Evolutionary conservation across 2,797 vertebrate species (phyloP), one percentile per base, ranked within the genome.

Genomic region (Oreochromis mossambicus): DNA sequence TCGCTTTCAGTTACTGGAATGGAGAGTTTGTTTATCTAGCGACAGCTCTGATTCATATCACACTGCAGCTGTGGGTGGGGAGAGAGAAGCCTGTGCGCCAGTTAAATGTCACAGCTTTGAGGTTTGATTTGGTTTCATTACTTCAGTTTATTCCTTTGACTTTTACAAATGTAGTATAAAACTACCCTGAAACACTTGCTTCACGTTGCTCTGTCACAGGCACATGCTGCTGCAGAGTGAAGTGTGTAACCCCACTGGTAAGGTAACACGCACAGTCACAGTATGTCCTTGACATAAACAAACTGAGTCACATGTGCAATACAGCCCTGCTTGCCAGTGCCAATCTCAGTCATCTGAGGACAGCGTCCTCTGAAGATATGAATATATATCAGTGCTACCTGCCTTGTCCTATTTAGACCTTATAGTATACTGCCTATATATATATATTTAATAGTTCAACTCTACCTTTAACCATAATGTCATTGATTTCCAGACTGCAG

Each of bases 221-320:
- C 14, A 73, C 6, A 34, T 41, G 21, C 55, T 63, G n/a, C 48
- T 13, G 19, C 63, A 41, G 75, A 79, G 41, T 55, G 34, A 68
- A 66, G 82, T 79, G 51, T 80, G 78, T 58, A 78, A 87, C 48
- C 76, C 61, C 26, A 85, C 6, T 76, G 3, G 10, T 75, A 83
- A 84, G 75, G 46, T 70, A 70, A 61, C 48, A 87, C 75, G 46
- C 48, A 63, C n/a, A 82, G 73, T 77, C 86, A 73, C 83, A 86
- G 83, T 82, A 85, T 78, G 90, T 87, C 85, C 83, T 91, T 90
- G 79, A 91, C 88, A 87, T 90, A 91, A 90, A 93, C 90, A 83
- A 78, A 85, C 10, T 17, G 58, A 88, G 83, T 88, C 89, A 91
- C 89, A 86, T 87, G 89, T 88, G 80, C 61, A 79, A 58, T 68